Evolutionary conservation across 1,140 invertebrate genomes (phyloP).

Genomic region (Sycobia sp.): DNA sequence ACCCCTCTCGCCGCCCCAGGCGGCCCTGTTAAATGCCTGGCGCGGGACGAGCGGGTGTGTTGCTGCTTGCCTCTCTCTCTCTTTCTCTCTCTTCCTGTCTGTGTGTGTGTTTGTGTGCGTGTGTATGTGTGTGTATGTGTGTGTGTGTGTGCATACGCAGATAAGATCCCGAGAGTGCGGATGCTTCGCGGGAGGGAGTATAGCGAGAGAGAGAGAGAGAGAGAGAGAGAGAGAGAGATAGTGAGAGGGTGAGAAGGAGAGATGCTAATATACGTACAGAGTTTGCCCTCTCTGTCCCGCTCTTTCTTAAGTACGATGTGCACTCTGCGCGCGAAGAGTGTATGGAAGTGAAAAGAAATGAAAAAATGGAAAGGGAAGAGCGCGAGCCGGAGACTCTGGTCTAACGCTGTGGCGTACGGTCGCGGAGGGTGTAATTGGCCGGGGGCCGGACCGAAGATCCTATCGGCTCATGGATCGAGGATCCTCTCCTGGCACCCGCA

Average conservation of each 20-base stretch:
- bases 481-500: constrained; percentile 20
- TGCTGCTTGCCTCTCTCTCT: no score
- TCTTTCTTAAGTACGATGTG: not conserved
- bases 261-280: not conserved
- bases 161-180: constrained; percentile 20
- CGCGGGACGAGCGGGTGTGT: not conserved
- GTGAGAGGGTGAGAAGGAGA: no score
- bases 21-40: constrained; percentile 1
- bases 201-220: no score
- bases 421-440: constrained; percentile 31
- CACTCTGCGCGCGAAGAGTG: not conserved
- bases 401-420: constrained; percentile 2
- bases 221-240: no score
- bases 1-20: no score
- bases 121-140: no score
- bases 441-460: constrained; percentile 3
- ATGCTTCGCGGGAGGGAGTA: not conserved
- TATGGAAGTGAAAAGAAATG: not conserved
- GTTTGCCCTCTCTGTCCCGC: constrained; percentile 3
- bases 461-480: constrained; percentile 25
- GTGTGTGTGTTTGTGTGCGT: no score
- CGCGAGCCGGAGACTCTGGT: not conserved
- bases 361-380: not conserved
- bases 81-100: no score
- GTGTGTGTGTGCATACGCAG: not conserved